Evolutionary conservation across 64 coral and sea anemone genomes (phyloP).

Genomic region (Anthopleura sola): DNA sequence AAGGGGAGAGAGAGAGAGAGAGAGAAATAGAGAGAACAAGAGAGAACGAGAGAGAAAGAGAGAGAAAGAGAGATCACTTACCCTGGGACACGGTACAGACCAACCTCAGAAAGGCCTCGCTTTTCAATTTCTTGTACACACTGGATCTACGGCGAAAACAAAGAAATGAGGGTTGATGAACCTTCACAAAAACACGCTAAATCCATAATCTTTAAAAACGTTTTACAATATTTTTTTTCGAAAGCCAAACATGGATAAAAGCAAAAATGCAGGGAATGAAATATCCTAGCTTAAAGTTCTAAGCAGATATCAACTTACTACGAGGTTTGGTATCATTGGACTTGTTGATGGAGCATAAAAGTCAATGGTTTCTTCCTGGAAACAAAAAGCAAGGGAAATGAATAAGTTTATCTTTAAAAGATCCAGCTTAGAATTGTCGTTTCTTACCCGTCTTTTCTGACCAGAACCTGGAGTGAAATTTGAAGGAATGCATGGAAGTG

Average conservation of each 20-base stretch:
- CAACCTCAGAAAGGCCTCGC: slow-evolving; percentile 87
- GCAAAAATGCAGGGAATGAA: no score
- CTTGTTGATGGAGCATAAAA: slow-evolving; percentile 87
- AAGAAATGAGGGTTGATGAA: neutral
- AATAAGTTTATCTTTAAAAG: neutral
- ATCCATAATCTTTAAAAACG: no score
- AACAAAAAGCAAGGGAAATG: neutral
- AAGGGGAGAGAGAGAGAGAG: neutral
- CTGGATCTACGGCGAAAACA: slow-evolving; percentile 33
- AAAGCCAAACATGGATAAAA: no score
- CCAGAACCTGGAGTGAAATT: slow-evolving; percentile 85
- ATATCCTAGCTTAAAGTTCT: no score
- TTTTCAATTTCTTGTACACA: slow-evolving; percentile 91
- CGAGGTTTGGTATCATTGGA: slow-evolving; percentile 83
- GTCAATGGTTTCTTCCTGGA: slow-evolving; percentile 90
- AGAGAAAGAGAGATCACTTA: slow-evolving; percentile 25
- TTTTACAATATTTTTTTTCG: no score
- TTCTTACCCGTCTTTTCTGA: slow-evolving; percentile 44
- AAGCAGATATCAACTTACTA: slow-evolving; percentile 51
- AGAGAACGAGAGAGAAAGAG: neutral
- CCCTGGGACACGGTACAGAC: slow-evolving; percentile 94
- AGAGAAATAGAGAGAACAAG: neutral
- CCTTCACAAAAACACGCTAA: no score
- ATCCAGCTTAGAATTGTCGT: neutral
- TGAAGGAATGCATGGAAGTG: slow-evolving; percentile 81